Base-by-base conservation (phyloP, 2,797 vertebrate genomes). In the Dendrocincla fuliginosa region DNA sequence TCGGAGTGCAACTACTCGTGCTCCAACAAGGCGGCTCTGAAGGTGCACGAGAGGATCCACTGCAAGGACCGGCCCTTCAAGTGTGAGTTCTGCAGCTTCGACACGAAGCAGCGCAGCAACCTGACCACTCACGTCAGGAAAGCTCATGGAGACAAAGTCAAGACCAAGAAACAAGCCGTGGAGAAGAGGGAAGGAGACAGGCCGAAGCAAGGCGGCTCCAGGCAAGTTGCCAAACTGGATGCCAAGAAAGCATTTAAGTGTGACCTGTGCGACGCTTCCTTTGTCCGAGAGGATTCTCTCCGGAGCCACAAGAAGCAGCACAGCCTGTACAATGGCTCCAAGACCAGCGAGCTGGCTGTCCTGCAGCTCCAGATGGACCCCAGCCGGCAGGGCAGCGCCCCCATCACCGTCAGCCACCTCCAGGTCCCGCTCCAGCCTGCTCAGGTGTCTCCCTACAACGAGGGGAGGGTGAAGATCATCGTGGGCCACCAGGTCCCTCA, bases 61-160 rank as follows among this genome's bases (percentile, higher is more conserved):
- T 99, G 99, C 1, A 98, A 99, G 61, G 99, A 99, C 77, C 98
- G 99, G 0, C 99, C 99, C 10, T 99, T 99, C 95, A 99, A 98
- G 80, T 99, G 99, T 46, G 97, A 97, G 15, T 96, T 98, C 91
- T 99, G 99, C 98, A 96, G 93, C 93, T 99, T 99, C 15, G 98
- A 99, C 91, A 99, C 99, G 94, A 99, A 99, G 96, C 99, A 99
- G 97, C 98, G 99, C 93, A 99, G 99, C 98, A 99, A 99, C 97
- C 98, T 99, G 33, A 98, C 99, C 93, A 99, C 99, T 32, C 99
- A 99, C 82, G 82, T 98, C 56, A 99, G 98, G 96, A 99, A 99
- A 96, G 98, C 98, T 94, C 99, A 99, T 68, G 97, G 97, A 0
- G 99, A 99, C n/a, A 96, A 95, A 82, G 97, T 97, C 4, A 98